phyloP scores from a whole-genome alignment of 1,140 invertebrate species.

The Anastrepha obliqua region DNA sequence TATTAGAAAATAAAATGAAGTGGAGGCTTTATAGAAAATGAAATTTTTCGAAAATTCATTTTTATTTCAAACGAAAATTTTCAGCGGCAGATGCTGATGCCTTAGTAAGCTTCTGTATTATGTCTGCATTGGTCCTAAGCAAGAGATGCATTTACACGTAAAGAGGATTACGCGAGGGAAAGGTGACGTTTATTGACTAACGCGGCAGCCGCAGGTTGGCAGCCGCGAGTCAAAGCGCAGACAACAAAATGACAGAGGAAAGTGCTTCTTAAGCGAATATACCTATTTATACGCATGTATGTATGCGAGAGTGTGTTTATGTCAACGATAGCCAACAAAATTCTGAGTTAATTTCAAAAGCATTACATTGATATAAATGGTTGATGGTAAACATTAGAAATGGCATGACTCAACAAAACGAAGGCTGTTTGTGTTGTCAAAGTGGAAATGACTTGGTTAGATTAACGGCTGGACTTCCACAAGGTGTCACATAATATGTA shows the following conservation, averaged over 20 bases:
- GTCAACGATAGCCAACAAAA: background rate
- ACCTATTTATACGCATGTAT: background rate
- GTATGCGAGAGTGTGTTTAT: background rate
- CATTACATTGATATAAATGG: background rate
- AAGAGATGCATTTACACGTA: background rate
- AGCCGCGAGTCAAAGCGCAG: conserved; percentile 17
- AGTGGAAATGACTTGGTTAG: too few relatives aligned
- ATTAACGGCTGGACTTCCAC: too few relatives aligned
- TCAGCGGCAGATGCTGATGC: background rate
- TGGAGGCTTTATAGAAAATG: background rate
- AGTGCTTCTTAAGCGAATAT: background rate
- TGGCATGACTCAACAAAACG: background rate
- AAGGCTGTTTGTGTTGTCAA: background rate
- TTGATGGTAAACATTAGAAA: background rate
- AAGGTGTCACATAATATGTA: too few relatives aligned
- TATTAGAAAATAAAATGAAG: background rate
- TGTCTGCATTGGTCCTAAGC: background rate
- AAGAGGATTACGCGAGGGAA: background rate
- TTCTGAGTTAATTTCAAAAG: background rate
- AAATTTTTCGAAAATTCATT: background rate
- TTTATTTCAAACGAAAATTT: background rate
- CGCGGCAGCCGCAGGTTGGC: background rate
- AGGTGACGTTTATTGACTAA: background rate
- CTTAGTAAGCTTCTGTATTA: background rate
- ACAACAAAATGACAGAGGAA: conserved; percentile 19